A percentile compares a stretch with the other conserved stretches of the same genome.
phyloP scores from a whole-genome alignment of 2,888 invertebrate species.

The Limnephilus rhombicus region DNA sequence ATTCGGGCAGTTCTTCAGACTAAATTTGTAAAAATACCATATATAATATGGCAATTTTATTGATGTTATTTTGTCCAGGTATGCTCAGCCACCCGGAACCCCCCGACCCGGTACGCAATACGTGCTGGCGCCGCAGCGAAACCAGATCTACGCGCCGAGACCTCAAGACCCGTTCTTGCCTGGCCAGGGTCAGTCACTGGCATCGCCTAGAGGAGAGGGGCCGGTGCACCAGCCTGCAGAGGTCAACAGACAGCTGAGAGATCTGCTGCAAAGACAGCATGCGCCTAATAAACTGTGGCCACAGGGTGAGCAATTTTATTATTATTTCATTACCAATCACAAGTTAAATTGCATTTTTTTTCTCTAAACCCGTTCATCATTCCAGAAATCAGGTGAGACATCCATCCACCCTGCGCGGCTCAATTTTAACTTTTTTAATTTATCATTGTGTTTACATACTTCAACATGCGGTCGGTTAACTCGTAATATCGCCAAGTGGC shows the following conservation, averaged over 20 bases:
- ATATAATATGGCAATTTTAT: neutral
- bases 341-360: neutral
- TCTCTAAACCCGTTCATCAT: no score
- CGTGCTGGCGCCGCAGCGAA: constrained; percentile 56
- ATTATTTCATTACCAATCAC: neutral
- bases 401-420: no score
- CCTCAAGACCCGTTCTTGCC: constrained; percentile 64
- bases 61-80: constrained; percentile 68
- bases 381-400: no score
- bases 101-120: constrained; percentile 76
- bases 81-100: constrained; percentile 77
- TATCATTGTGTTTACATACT: neutral
- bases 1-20: no score
- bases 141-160: constrained; percentile 70
- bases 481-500: no score
- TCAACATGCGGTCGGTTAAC: no score
- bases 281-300: constrained; percentile 78
- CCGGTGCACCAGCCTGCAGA: constrained; percentile 72
- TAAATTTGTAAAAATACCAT: no score
- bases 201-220: constrained; percentile 60
- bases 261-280: constrained; percentile 88
- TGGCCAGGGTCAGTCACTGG: constrained; percentile 51
- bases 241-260: constrained; percentile 87
- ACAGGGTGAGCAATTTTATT: constrained; percentile 66
- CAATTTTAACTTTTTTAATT: neutral